These are phyloP conservation scores for Embidobia sp. DNA, from an alignment of 2,888 invertebrate species.

Conservation along the genomic window DNA sequence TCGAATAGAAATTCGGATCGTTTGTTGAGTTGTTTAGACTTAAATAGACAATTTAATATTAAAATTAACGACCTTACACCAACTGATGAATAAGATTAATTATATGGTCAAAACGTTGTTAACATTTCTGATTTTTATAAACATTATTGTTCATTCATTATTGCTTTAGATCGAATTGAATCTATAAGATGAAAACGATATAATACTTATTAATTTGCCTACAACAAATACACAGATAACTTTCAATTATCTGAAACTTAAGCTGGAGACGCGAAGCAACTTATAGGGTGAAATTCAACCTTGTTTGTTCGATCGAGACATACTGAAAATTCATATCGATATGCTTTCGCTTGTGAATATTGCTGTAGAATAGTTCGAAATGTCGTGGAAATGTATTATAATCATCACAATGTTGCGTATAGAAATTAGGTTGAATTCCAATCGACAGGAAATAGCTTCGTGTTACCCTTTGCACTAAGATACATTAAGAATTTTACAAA, in stretches of 20 bases:
- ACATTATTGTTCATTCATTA: too few species aligned
- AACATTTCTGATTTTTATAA: too few species aligned
- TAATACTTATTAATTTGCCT: slow-evolving; percentile 27
- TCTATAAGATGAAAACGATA: slow-evolving; percentile 7
- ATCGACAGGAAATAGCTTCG: too few species aligned
- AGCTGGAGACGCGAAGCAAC: slow-evolving; percentile 19
- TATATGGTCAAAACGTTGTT: too few species aligned
- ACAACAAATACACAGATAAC: slow-evolving; percentile 30
- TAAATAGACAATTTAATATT: too few species aligned
- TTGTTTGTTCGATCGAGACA: slow-evolving; percentile 35
- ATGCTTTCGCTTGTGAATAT: slow-evolving; percentile 30
- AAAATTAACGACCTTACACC: too few species aligned
- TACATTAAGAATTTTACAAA: too few species aligned
- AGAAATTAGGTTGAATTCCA: too few species aligned
- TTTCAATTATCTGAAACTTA: slow-evolving; percentile 40
- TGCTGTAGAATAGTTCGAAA: slow-evolving; percentile 24
- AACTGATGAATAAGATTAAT: too few species aligned
- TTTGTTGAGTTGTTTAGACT: too few species aligned
- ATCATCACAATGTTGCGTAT: slow-evolving; percentile 22
- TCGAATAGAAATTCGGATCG: background rate
- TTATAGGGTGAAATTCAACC: slow-evolving; percentile 40
- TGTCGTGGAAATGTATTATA: slow-evolving; percentile 29
- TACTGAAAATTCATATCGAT: slow-evolving; percentile 22
- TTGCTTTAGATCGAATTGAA: background rate
- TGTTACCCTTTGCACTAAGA: too few species aligned